These are phyloP conservation scores for Paralichthys olivaceus DNA, from an alignment of 2,113 vertebrate species.

Conservation along the genomic window DNA sequence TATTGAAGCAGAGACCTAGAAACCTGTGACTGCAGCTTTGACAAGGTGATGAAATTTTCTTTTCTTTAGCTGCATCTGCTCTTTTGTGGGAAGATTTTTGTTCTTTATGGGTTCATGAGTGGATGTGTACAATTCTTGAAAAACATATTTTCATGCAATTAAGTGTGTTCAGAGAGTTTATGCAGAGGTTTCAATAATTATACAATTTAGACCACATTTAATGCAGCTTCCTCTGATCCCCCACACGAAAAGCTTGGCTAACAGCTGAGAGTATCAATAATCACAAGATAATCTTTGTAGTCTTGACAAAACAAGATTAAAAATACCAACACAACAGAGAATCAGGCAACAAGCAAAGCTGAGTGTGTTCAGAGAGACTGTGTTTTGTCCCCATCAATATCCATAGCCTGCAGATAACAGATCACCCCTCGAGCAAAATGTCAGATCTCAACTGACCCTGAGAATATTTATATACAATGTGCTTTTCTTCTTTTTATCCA, in stretches of 20 bases:
- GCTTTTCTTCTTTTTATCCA: too few species aligned
- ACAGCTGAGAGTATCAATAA: too few species aligned
- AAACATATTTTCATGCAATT: neutral
- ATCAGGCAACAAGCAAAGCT: too few species aligned
- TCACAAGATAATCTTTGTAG: too few species aligned
- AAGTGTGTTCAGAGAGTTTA: neutral
- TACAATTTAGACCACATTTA: neutral
- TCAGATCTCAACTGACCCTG: too few species aligned
- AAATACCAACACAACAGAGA: neutral
- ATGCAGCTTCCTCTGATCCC: too few species aligned
- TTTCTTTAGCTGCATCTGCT: slow-evolving; percentile 16
- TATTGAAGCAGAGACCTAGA: slow-evolving; percentile 21
- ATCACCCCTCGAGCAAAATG: too few species aligned
- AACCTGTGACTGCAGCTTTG: slow-evolving; percentile 40
- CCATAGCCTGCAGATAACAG: neutral
- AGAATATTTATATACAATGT: too few species aligned
- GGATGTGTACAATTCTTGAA: neutral
- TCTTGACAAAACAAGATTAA: neutral
- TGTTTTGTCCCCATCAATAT: neutral
- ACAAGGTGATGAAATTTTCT: slow-evolving; percentile 36
- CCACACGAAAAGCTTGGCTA: too few species aligned
- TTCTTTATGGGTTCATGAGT: slow-evolving; percentile 11
- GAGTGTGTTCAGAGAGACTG: too few species aligned
- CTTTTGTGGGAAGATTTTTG: slow-evolving; percentile 5
- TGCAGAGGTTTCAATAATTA: neutral